Percentiles rank a stretch among this genome's conserved stretches.
phyloP scores from a whole-genome alignment of 2,113 vertebrate genomes.

The Megaceryle torquata region DNA sequence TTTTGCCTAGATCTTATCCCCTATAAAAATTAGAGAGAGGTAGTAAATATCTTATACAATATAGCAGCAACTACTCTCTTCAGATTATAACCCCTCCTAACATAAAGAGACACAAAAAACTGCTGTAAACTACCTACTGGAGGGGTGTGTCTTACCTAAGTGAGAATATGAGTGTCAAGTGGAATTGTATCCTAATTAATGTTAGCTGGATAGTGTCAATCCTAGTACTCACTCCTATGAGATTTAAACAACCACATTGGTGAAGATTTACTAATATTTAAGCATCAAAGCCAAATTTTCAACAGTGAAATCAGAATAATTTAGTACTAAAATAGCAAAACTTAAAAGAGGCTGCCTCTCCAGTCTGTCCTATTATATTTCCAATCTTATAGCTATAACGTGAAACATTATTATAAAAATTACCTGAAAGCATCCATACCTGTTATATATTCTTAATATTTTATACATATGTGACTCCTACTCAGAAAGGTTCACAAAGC shows the following conservation, averaged over 20 bases:
- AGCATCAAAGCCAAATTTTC: background rate
- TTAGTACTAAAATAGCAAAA: background rate
- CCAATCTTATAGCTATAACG: background rate
- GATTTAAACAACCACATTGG: background rate
- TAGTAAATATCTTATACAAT: background rate
- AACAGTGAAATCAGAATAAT: background rate
- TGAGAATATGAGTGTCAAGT: background rate
- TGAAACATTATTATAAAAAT: conserved; percentile 21
- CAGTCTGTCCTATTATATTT: conserved; percentile 10
- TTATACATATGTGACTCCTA: conserved; percentile 9
- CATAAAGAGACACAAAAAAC: background rate
- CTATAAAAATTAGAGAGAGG: background rate
- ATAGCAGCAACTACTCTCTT: background rate
- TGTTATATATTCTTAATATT: conserved; percentile 16
- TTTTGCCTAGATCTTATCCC: background rate
- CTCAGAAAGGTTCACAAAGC: conserved; percentile 19
- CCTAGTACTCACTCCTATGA: background rate
- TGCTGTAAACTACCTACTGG: background rate
- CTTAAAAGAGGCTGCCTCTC: background rate
- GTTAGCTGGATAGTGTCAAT: background rate
- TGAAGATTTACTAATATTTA: background rate
- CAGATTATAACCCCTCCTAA: background rate
- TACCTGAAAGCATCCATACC: background rate
- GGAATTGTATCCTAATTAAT: background rate
- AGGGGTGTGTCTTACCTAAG: background rate